Evolutionary conservation across 2,888 invertebrate genomes (phyloP).

Genomic region (Zaprionus obscuricornis): DNA sequence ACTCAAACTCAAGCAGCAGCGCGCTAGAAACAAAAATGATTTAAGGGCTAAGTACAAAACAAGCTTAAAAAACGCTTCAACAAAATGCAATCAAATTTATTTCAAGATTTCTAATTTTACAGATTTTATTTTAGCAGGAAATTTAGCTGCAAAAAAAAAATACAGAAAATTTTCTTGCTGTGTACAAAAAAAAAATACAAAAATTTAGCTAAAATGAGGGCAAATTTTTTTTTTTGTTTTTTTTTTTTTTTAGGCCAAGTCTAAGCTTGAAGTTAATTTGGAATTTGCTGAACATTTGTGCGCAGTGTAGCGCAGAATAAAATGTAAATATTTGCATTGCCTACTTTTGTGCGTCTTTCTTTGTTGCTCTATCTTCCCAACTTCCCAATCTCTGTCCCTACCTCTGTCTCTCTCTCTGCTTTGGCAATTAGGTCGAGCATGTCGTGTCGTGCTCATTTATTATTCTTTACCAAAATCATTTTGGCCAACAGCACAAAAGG

Average conservation of each 20-base stretch:
- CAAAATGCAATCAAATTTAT: constrained; percentile 32
- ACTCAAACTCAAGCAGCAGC: not conserved
- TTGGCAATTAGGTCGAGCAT: constrained; percentile 49
- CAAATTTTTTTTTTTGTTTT: too few relatives aligned
- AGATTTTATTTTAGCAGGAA: not conserved
- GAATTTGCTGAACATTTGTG: not conserved
- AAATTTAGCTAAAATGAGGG: too few relatives aligned
- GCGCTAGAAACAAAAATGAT: constrained; percentile 25
- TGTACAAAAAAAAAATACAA: constrained; percentile 27
- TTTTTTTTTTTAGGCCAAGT: constrained; percentile 24
- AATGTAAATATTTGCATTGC: constrained; percentile 48
- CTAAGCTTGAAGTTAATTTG: not conserved
- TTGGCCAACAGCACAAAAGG: constrained; percentile 36
- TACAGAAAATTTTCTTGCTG: constrained; percentile 24
- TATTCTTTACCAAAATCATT: constrained; percentile 36
- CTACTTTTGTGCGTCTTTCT: constrained; percentile 48
- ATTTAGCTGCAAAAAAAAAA: not conserved
- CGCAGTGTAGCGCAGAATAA: not conserved
- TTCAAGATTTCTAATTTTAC: constrained; percentile 1
- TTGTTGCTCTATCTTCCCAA: too few relatives aligned
- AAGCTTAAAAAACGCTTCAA: constrained; percentile 14
- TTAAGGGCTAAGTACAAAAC: constrained; percentile 48
- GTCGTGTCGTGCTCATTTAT: constrained; percentile 52
- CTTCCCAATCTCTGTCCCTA: too few relatives aligned
- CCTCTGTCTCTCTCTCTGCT: not conserved